phyloP scores from a whole-genome alignment of 1,140 invertebrate species.

The Calosoma granatense region DNA sequence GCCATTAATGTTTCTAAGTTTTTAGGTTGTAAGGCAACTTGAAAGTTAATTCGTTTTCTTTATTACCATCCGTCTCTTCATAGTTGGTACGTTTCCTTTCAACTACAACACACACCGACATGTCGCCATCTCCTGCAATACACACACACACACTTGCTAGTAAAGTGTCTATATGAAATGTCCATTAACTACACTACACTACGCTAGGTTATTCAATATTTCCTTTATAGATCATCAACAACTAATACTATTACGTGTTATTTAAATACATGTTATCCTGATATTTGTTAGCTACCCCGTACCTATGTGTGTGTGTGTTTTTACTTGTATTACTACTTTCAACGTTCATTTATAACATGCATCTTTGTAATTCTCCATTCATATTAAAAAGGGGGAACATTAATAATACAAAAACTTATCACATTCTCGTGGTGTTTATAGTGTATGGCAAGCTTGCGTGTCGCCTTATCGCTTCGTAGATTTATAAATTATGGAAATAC shows the following conservation, averaged over 20 bases:
- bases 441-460: neutral
- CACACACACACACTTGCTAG: too few relatives aligned
- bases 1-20: conserved; percentile 2
- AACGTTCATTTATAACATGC: conserved; percentile 8
- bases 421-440: neutral
- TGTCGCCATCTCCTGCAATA: too few relatives aligned
- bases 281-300: too few relatives aligned
- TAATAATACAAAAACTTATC: conserved; percentile 1
- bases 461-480: neutral
- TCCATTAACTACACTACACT: too few relatives aligned
- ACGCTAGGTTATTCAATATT: too few relatives aligned
- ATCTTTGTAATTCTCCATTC: neutral
- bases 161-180: too few relatives aligned
- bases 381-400: neutral
- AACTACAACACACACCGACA: too few relatives aligned
- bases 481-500: conserved; percentile 8
- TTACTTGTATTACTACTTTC: too few relatives aligned
- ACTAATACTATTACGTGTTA: too few relatives aligned
- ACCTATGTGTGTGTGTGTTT: too few relatives aligned
- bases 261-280: too few relatives aligned
- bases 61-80: neutral
- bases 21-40: neutral
- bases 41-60: neutral
- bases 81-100: neutral
- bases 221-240: too few relatives aligned